Percentiles rank a stretch among this genome's conserved stretches.
Conservation (phyloP, 2,113 vertebrate genomes). For the Morone saxatilis region DNA sequence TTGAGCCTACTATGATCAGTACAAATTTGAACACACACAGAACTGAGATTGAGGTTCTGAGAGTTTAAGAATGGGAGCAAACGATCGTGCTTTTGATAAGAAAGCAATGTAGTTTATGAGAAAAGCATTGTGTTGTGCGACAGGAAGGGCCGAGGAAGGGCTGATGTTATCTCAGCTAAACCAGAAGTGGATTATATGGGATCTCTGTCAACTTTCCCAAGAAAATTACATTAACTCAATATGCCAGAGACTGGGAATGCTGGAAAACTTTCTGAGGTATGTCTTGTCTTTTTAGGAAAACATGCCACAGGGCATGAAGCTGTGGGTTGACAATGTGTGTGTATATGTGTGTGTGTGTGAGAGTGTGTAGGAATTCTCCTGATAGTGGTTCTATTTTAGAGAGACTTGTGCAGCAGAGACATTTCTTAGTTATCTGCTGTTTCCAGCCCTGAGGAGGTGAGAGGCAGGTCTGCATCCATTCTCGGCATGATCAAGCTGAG, state of each 20-base stretch:
- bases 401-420: conserved; percentile 62
- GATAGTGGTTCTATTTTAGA: conserved; percentile 78
- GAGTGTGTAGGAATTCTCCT: conserved; percentile 42
- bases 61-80: background rate
- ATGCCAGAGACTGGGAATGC: conserved; percentile 41
- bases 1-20: background rate
- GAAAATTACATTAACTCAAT: conserved; percentile 24
- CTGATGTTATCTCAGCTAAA: conserved; percentile 37
- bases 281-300: conserved; percentile 56
- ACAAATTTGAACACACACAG: background rate
- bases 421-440: conserved; percentile 74
- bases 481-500: conserved; percentile 46
- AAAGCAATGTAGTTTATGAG: conserved; percentile 23
- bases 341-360: conserved; percentile 19
- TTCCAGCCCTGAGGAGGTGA: conserved; percentile 73
- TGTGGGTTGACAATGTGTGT: conserved; percentile 57
- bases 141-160: conserved; percentile 23
- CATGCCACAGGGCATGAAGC: conserved; percentile 63
- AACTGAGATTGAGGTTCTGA: background rate
- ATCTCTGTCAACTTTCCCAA: conserved; percentile 19
- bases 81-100: background rate
- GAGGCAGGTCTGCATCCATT: conserved; percentile 70
- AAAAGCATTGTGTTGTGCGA: background rate
- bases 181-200: background rate
- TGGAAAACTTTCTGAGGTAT: conserved; percentile 62